A percentile compares a stretch with the other conserved stretches of the same genome.
Conservation (phyloP, 2,113 vertebrate genomes). For the Corydoras sp. region DNA sequence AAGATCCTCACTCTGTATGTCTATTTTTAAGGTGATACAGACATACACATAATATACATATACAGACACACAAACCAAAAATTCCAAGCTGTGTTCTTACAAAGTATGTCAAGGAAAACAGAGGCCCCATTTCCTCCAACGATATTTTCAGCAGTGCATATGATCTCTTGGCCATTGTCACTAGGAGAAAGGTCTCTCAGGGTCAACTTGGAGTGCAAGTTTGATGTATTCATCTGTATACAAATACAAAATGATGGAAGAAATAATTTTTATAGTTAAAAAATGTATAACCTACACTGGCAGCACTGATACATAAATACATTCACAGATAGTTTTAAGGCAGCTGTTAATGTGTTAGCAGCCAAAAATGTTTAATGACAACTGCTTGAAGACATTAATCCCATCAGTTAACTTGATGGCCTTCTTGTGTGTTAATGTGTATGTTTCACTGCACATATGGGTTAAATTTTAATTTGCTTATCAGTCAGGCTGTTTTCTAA, state of each 20-base stretch:
- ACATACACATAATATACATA: neutral
- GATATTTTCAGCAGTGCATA: slow-evolving; percentile 88
- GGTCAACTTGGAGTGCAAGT: slow-evolving; percentile 71
- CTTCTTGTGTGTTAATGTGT: too few relatives aligned
- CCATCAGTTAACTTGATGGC: too few relatives aligned
- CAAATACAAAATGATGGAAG: neutral
- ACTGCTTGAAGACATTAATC: too few relatives aligned
- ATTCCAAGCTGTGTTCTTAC: slow-evolving; percentile 68
- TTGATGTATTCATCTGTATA: slow-evolving; percentile 70
- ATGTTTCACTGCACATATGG: too few relatives aligned
- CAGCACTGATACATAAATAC: too few relatives aligned
- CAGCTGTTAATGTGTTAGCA: too few relatives aligned
- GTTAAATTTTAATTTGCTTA: too few relatives aligned
- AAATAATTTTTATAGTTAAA: too few relatives aligned
- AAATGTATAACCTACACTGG: too few relatives aligned
- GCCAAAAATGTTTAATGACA: too few relatives aligned
- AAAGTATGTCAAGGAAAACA: slow-evolving; percentile 86
- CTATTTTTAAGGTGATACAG: neutral
- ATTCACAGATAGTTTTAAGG: too few relatives aligned
- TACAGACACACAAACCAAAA: neutral
- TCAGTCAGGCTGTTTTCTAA: too few relatives aligned
- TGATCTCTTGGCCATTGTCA: slow-evolving; percentile 82
- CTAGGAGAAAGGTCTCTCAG: slow-evolving; percentile 81
- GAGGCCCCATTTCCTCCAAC: slow-evolving; percentile 84
- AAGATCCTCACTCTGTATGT: neutral